phyloP scores from a whole-genome alignment of 2,797 vertebrate species.

The Gallirallus australis region DNA sequence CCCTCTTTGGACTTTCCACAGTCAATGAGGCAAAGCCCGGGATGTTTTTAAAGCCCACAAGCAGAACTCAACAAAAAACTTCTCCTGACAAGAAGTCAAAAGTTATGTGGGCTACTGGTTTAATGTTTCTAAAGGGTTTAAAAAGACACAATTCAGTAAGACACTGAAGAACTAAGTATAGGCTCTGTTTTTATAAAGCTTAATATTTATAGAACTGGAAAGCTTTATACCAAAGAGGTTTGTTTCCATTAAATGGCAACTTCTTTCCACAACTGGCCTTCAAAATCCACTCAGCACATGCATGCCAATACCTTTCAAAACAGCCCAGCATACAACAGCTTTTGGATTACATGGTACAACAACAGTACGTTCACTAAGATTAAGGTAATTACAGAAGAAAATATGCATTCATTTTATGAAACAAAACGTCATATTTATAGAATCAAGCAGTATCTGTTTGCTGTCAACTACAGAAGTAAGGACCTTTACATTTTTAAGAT shows the following conservation, averaged over 20 bases:
- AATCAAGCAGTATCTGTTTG: neutral
- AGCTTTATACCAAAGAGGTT: neutral
- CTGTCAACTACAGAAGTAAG: neutral
- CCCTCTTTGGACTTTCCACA: neutral
- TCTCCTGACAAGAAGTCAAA: neutral
- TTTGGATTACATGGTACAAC: neutral
- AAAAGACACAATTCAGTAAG: neutral
- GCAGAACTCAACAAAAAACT: neutral
- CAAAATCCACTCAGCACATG: accelerated
- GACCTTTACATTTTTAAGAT: neutral
- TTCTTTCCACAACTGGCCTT: neutral
- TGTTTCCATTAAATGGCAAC: neutral
- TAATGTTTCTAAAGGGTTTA: neutral
- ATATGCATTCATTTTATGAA: neutral
- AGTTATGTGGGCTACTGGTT: neutral
- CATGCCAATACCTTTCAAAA: neutral
- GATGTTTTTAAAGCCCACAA: neutral
- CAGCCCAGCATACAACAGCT: neutral
- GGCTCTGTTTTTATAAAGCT: neutral
- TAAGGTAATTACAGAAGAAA: neutral
- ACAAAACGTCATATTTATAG: neutral
- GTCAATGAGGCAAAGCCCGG: neutral
- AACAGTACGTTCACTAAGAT: accelerated
- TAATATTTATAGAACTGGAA: neutral
- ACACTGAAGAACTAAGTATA: neutral